Evolutionary conservation across 2,797 vertebrate species (phyloP).

Genomic region (Muraenolepis orangiensis): DNA sequence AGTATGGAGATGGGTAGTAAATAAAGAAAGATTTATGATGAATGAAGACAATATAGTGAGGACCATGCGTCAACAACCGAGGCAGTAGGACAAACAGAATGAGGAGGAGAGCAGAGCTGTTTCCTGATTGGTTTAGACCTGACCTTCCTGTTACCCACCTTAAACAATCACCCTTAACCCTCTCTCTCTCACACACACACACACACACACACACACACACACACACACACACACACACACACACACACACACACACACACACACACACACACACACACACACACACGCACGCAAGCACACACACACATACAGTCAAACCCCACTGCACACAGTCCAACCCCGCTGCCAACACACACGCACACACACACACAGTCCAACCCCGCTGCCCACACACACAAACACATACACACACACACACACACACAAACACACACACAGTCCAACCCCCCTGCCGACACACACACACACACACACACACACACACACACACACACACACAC

Average conservation of each 20-base stretch:
- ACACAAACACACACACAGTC: background rate
- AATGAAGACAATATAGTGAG: too few species aligned
- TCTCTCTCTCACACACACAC: too few species aligned
- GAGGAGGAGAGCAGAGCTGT: constrained; percentile 55
- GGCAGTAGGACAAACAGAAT: too few species aligned
- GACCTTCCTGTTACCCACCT: constrained; percentile 78
- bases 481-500: background rate
- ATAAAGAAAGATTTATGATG: too few species aligned
- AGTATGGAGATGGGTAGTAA: too few species aligned
- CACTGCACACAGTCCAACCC: too few species aligned
- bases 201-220: too few species aligned
- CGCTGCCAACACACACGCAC: background rate
- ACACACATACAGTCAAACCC: background rate
- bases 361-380: background rate
- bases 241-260: too few species aligned
- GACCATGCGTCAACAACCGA: too few species aligned
- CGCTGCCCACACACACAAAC: background rate
- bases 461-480: background rate
- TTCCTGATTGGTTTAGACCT: constrained; percentile 79
- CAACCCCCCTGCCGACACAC: too few species aligned
- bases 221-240: too few species aligned
- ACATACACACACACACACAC: background rate
- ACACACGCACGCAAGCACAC: background rate
- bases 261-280: background rate
- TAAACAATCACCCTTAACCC: constrained; percentile 67